Conservation (phyloP, 2,888 invertebrate genomes). For the Sthenelais limicola region DNA sequence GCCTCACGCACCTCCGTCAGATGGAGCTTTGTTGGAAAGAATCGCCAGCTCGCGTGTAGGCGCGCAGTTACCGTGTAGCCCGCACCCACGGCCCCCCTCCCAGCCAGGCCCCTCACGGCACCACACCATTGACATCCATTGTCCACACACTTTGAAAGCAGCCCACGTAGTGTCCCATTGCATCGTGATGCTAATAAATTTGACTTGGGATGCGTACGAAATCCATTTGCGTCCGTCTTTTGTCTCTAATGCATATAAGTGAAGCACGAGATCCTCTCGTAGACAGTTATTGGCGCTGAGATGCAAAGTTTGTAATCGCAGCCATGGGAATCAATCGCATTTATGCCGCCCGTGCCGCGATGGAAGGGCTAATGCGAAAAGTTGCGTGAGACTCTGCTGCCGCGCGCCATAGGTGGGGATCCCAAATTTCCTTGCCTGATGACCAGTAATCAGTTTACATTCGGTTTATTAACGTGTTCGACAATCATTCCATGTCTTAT, state of each 20-base stretch:
- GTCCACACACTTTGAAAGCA: conserved; percentile 40
- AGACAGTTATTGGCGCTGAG: conserved; percentile 26
- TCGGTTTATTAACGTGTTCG: conserved; percentile 38
- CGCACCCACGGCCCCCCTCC: conserved; percentile 22
- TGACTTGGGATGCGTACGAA: conserved; percentile 36
- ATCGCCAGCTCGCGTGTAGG: conserved; percentile 13
- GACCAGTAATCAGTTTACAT: conserved; percentile 39
- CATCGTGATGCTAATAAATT: conserved; percentile 39
- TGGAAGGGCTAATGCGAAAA: conserved; percentile 27
- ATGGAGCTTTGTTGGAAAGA: conserved; percentile 30
- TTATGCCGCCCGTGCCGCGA: conserved; percentile 17
- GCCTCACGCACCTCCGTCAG: conserved; percentile 29
- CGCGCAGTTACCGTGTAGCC: conserved; percentile 19
- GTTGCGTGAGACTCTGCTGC: conserved; percentile 30
- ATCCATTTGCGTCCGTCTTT: conserved; percentile 34
- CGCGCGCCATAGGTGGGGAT: conserved; percentile 32
- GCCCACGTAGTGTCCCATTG: conserved; percentile 38
- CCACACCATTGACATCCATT: conserved; percentile 35
- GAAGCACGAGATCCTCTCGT: conserved; percentile 35
- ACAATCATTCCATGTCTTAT: too few relatives aligned
- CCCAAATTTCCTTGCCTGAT: conserved; percentile 37
- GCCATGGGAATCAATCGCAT: conserved; percentile 38
- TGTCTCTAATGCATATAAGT: conserved; percentile 25
- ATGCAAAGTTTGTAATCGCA: conserved; percentile 33
- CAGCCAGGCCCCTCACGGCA: conserved; percentile 24